Percentiles rank a stretch among this genome's conserved stretches.
Evolutionary conservation across 2,113 vertebrate genomes (phyloP).

Genomic region (Labeo catla): DNA sequence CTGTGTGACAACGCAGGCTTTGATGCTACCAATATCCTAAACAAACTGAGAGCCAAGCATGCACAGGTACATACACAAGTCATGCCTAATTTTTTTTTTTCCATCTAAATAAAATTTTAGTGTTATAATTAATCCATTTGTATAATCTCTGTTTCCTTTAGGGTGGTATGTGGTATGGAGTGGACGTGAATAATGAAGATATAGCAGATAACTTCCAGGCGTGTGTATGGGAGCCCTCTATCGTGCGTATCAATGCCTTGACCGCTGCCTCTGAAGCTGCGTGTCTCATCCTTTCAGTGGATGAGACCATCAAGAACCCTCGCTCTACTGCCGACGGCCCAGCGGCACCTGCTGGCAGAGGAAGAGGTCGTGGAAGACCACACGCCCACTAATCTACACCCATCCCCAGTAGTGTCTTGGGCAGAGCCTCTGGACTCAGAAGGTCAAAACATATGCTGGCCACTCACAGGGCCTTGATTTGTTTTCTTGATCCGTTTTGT

Average conservation of each 20-base stretch:
- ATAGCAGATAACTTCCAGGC: constrained; percentile 90
- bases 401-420: constrained; percentile 44
- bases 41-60: constrained; percentile 95
- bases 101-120: background rate
- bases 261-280: constrained; percentile 93
- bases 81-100: background rate
- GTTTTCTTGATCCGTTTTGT: constrained; percentile 15
- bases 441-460: constrained; percentile 22
- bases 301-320: constrained; percentile 96
- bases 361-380: constrained; percentile 78
- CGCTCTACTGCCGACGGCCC: constrained; percentile 80
- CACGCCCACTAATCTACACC: constrained; percentile 76
- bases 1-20: constrained; percentile 98
- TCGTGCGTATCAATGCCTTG: constrained; percentile 92
- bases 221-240: constrained; percentile 93
- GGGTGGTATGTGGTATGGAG: constrained; percentile 93
- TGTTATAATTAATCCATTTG: background rate
- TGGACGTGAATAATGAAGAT: constrained; percentile 94
- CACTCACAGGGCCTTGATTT: background rate
- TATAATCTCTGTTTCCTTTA: constrained; percentile 53
- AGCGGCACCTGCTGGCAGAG: constrained; percentile 68
- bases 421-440: constrained; percentile 44
- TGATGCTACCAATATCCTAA: constrained; percentile 98
- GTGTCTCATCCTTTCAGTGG: constrained; percentile 93
- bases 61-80: constrained; percentile 82